Conservation (phyloP, 2,113 vertebrate genomes). For the Laticauda colubrina region DNA sequence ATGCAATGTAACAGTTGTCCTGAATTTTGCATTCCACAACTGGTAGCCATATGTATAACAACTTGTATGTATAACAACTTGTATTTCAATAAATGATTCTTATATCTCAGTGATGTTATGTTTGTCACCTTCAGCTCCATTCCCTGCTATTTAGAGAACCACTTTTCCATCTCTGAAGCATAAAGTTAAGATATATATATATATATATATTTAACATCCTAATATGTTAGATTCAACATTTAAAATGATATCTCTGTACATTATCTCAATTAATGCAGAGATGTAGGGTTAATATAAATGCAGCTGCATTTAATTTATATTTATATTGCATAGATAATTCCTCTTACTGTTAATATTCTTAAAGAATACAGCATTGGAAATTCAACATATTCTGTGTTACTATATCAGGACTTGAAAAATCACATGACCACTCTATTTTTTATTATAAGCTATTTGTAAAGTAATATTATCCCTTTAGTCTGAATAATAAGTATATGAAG, state of each 20-base stretch:
- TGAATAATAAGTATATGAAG: neutral
- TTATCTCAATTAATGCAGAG: neutral
- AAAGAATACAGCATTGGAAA: neutral
- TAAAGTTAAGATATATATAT: neutral
- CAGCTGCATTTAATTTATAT: neutral
- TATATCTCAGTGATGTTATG: neutral
- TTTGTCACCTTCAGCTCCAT: neutral
- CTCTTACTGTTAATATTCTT: neutral
- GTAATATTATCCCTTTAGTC: neutral
- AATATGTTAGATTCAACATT: neutral
- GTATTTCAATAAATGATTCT: neutral
- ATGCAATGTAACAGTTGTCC: neutral
- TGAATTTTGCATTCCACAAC: neutral
- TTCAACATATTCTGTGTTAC: slow-evolving; percentile 16
- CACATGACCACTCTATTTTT: neutral
- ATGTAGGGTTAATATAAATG: neutral
- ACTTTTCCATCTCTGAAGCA: neutral
- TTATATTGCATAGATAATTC: neutral
- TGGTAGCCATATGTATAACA: neutral
- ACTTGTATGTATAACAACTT: neutral
- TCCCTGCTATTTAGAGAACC: neutral
- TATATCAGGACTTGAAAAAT: neutral
- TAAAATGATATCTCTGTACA: neutral
- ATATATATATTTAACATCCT: neutral
- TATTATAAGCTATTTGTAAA: neutral